Conservation (phyloP, 1,140 invertebrate genomes). For the Antheraea mylitta region DNA sequence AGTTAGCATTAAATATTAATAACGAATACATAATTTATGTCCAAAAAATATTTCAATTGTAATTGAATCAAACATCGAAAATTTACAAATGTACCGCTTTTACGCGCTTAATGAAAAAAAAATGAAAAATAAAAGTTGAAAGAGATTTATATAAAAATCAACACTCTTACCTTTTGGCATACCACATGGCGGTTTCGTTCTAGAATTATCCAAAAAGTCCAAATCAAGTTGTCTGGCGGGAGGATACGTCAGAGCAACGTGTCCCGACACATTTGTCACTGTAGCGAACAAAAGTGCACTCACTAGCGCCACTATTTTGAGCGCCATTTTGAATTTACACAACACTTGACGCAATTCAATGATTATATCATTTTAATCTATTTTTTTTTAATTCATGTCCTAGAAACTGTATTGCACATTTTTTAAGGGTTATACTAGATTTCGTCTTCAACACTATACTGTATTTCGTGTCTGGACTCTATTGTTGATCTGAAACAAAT, state of each 20-base stretch:
- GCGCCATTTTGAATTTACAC: slow-evolving; percentile 45
- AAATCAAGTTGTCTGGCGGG: slow-evolving; percentile 92
- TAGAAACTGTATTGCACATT: neutral
- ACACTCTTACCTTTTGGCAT: slow-evolving; percentile 92
- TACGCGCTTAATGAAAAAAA: too few relatives aligned
- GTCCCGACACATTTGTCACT: slow-evolving; percentile 68
- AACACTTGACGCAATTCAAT: neutral
- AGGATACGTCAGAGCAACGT: slow-evolving; percentile 93
- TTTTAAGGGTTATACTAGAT: neutral
- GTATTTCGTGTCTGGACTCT: neutral
- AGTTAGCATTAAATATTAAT: too few relatives aligned
- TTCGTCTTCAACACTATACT: neutral
- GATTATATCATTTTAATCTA: neutral
- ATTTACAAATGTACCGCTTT: too few relatives aligned
- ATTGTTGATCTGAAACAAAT: neutral
- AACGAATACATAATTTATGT: too few relatives aligned
- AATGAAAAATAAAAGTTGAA: too few relatives aligned
- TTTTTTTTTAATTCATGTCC: neutral
- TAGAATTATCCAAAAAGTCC: slow-evolving; percentile 95
- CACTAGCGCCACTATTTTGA: slow-evolving; percentile 37
- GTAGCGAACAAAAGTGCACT: slow-evolving; percentile 38
- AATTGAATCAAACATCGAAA: too few relatives aligned
- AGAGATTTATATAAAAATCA: neutral
- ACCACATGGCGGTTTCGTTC: slow-evolving; percentile 95
- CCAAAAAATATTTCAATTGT: too few relatives aligned